Evolutionary conservation across 35 echinoderm and acorn worm species (phyloP), one percentile per base, ranked within the genome.

Genomic region (Apostichopus japonicus): DNA sequence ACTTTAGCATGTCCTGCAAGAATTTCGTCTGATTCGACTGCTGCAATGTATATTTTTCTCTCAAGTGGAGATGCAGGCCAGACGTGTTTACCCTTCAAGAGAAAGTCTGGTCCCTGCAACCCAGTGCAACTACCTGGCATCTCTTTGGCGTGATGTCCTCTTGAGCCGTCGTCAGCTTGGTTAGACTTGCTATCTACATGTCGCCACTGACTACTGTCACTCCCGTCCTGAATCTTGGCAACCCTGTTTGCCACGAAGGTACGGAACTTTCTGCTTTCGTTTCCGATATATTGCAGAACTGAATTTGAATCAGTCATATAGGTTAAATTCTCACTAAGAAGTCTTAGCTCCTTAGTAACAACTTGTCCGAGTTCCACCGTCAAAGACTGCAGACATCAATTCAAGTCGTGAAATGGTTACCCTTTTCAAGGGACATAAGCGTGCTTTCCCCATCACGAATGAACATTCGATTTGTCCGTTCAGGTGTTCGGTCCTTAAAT

Each of bases 381-480:
- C 75, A 95, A 95, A 24, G 0, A 92, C 83, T 83, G 94, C 94
- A 83, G 92, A 72, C 23, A 73, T 59, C 5, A 95, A 75, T 86
- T 95, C 94, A 13, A 95, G 71, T 9, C 94, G n/a, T 7, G 94
- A 72, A 10, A 95, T 56, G 59, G 92, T 90, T 33, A 88, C 15
- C 81, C 19, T 52, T 59, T 95, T 95, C 4, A 95, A 25, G 6
- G 94, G 94, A n/a, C 81, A 54, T 13, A 93, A 51, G 10, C 80
- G 10, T 2, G 79, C 54, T 53, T 91, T 95, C 2, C 71, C 90
- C 90, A 83, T 87, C 2, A 88, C 54, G 19, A 93, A 79, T 9
- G 80, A 75, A 80, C 83, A 93, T 22, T 79, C 0, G 19, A 87
- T 72, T 14, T 76, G 52, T 17, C 86, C 86, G 11, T 82, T 76